Base-by-base conservation (phyloP, 1,140 invertebrate species). In the Periplaneta americana region DNA sequence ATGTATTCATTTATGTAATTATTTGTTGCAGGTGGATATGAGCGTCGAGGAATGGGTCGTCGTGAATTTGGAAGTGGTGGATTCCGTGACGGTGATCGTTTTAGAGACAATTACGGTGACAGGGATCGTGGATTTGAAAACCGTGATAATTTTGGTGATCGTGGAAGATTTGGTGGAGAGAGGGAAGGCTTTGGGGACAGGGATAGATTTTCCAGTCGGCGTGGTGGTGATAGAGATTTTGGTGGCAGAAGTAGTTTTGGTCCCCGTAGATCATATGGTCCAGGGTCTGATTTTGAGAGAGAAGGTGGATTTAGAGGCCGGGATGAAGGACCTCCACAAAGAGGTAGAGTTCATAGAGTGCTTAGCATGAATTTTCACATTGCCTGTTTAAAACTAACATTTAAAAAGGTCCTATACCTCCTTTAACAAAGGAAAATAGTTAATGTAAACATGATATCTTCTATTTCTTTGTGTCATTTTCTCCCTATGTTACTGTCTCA, bases 241-340 rank as follows among this genome's bases (percentile, higher is more conserved):
- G 83, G 83, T 31, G 83, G 82, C 80, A 85, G 89, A 35, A 82
- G 85, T 84, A 79, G 86, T 83, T 86, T 86, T 85, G 85, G 82
- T 84, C 86, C 82, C 82, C 86, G 85, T 15, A 34, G 35, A n/a
- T 28, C 34, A 13, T 78, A 35, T 13, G 79, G 79, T 1, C 3
- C 35, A 22, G 34, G 75, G 11, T 22, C 75, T 5, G 75, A 34
- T 33, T 22, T 5, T 6, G 37, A 81, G n/a, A 34, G 75, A 15
- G 80, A 82, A 18, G 81, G 74, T 32, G 35, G 82, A n/a, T 34
- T 39, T 81, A 28, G 86, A 86, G 82, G 76, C 81, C 17, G 86
- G 88, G 78, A 78, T 35, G 76, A 78, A n/a, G 17, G 34, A 78
- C 75, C 75, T 77, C 34, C 35, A 35, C 34, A 78, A 28, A 78